A percentile compares a stretch with the other conserved stretches of the same genome.
Evolutionary conservation across 1,140 invertebrate species (phyloP).

Genomic region (Anoplolepis gracilipes): DNA sequence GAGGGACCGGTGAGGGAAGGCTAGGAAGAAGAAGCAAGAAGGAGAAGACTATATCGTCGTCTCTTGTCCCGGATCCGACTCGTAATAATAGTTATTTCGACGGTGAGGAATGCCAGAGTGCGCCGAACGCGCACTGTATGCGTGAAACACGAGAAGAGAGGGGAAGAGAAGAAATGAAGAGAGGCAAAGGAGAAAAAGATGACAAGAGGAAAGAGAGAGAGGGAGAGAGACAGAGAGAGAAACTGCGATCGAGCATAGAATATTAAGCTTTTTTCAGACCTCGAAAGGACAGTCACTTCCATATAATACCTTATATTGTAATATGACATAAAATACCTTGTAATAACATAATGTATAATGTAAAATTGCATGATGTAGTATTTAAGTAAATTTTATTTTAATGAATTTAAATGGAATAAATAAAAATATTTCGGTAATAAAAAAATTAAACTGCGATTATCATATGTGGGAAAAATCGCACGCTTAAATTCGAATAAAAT

Average conservation of each 20-base stretch:
- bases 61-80: slow-evolving; percentile 73
- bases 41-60: slow-evolving; percentile 63
- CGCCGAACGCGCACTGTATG: slow-evolving; percentile 26
- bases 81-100: slow-evolving; percentile 74
- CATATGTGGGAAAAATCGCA: neutral
- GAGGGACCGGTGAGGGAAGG: neutral
- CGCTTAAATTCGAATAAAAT: slow-evolving; percentile 8
- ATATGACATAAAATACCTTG: no score
- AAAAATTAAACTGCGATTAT: no score
- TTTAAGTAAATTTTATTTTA: no score
- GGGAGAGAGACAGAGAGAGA: slow-evolving; percentile 16
- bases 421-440: no score
- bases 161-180: neutral
- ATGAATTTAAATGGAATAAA: no score
- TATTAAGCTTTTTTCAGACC: neutral
- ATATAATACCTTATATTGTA: no score
- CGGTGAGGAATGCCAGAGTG: slow-evolving; percentile 61
- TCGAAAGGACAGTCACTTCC: no score
- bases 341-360: no score
- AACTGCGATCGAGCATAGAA: neutral
- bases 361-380: no score
- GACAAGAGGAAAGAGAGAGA: neutral
- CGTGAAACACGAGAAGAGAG: slow-evolving; percentile 52
- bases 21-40: slow-evolving; percentile 22
- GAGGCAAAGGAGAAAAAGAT: neutral